Percentiles rank a stretch among this genome's conserved stretches.
Conservation (phyloP, 2,888 invertebrate genomes). For the Cataglyphis altisquamis region DNA sequence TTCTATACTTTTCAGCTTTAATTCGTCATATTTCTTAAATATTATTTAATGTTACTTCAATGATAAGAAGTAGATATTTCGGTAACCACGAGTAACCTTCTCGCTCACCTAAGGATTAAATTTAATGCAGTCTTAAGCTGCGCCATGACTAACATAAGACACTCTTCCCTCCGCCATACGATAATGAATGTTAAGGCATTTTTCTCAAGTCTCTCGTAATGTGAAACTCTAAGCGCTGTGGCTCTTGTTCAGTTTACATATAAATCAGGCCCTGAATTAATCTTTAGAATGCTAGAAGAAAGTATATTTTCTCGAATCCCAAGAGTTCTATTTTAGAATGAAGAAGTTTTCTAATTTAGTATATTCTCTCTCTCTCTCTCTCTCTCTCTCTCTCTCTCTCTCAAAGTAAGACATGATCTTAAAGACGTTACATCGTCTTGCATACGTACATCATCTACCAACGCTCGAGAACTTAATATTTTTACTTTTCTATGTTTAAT, state of each 20-base stretch:
- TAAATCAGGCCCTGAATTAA: constrained; percentile 32
- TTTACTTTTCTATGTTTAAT: not conserved
- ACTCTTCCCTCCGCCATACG: not conserved
- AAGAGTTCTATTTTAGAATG: constrained; percentile 17
- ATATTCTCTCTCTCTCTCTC: not conserved
- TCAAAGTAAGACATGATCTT: constrained; percentile 11
- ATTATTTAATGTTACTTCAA: not conserved
- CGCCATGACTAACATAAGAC: not conserved
- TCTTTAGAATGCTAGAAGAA: constrained; percentile 8
- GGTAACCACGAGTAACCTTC: not conserved
- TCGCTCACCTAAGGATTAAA: constrained; percentile 31
- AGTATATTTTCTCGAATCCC: constrained; percentile 39
- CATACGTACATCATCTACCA: not conserved
- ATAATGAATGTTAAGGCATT: constrained; percentile 3
- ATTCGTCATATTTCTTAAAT: not conserved
- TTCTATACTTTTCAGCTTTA: not conserved
- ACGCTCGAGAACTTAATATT: not conserved
- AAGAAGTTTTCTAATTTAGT: constrained; percentile 65
- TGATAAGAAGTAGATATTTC: not conserved
- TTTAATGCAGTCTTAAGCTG: constrained; percentile 9
- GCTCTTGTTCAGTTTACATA: constrained; percentile 12
- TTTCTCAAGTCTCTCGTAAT: constrained; percentile 9
- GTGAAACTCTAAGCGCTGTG: not conserved
- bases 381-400: not conserved
- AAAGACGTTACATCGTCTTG: not conserved